A percentile compares a stretch with the other conserved stretches of the same genome.
These are phyloP conservation scores for Brenthis daphne DNA, from an alignment of 2,888 invertebrate genomes.

Conservation along the genomic window DNA sequence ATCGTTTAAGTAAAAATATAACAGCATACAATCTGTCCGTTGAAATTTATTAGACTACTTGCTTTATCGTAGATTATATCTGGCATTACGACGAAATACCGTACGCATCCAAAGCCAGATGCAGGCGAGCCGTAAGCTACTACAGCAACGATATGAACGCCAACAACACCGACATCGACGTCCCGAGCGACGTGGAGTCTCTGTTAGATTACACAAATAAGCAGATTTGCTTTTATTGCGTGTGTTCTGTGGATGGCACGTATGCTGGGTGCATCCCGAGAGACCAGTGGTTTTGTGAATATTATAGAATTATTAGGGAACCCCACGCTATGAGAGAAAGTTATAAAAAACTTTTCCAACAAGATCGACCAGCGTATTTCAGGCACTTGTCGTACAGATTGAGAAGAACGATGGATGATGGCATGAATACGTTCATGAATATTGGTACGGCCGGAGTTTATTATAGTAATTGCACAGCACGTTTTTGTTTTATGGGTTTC, in stretches of 20 bases:
- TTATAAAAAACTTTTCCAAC: constrained; percentile 53
- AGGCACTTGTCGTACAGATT: constrained; percentile 61
- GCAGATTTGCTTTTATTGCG: constrained; percentile 59
- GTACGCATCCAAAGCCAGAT: constrained; percentile 55
- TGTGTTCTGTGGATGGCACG: constrained; percentile 55
- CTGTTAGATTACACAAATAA: constrained; percentile 55
- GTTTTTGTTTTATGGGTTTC: background rate
- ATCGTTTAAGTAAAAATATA: no score
- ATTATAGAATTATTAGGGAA: constrained; percentile 51
- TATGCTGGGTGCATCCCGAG: constrained; percentile 54
- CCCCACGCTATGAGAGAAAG: constrained; percentile 46
- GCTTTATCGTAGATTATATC: constrained; percentile 57
- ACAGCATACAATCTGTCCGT: no score
- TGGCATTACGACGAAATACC: constrained; percentile 75
- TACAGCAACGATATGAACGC: constrained; percentile 62
- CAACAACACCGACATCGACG: constrained; percentile 58
- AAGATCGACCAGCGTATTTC: constrained; percentile 65
- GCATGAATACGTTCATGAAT: constrained; percentile 58
- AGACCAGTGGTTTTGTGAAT: constrained; percentile 60
- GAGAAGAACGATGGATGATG: constrained; percentile 68
- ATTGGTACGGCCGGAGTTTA: constrained; percentile 50
- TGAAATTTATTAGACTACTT: constrained; percentile 7
- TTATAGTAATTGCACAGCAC: background rate
- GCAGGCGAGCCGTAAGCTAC: constrained; percentile 61
- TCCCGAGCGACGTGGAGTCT: constrained; percentile 50